phyloP scores from a whole-genome alignment of 2,113 vertebrate species.

The Pithys albifrons region DNA sequence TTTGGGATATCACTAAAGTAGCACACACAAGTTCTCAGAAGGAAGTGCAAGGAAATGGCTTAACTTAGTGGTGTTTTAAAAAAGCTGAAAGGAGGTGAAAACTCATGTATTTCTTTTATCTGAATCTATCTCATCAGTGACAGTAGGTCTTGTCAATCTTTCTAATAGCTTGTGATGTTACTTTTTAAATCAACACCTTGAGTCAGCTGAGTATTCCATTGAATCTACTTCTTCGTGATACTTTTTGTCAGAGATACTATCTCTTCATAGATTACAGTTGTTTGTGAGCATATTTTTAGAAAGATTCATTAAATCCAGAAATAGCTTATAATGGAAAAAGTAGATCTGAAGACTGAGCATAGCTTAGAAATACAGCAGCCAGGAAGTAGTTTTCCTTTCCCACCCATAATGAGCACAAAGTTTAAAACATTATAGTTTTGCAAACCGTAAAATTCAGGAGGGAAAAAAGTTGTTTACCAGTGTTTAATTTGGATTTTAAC shows the following conservation, averaged over 20 bases:
- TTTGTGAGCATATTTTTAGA: not conserved
- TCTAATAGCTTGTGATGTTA: not conserved
- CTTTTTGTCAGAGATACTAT: not conserved
- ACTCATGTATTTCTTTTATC: not conserved
- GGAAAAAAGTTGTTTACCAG: not conserved
- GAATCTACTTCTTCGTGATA: not conserved
- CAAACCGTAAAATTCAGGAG: not conserved
- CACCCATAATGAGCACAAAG: not conserved
- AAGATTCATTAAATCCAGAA: not conserved
- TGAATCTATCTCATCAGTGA: not conserved
- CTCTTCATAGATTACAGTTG: not conserved
- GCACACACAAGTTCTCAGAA: not conserved
- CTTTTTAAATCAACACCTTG: not conserved
- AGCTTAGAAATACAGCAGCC: not conserved
- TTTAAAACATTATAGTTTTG: not conserved
- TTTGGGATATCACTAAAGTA: not conserved
- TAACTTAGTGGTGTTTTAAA: not conserved
- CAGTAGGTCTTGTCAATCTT: not conserved
- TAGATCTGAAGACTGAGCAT: not conserved
- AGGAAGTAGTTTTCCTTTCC: constrained; percentile 7
- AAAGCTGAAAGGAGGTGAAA: not conserved
- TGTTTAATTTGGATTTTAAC: not conserved
- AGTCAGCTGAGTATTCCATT: not conserved
- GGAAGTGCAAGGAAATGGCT: not conserved
- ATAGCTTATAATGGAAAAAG: not conserved